A percentile compares a stretch with the other conserved stretches of the same genome.
Conservation (phyloP, 2,888 invertebrate genomes). For the Rhabditophanes sp. region DNA sequence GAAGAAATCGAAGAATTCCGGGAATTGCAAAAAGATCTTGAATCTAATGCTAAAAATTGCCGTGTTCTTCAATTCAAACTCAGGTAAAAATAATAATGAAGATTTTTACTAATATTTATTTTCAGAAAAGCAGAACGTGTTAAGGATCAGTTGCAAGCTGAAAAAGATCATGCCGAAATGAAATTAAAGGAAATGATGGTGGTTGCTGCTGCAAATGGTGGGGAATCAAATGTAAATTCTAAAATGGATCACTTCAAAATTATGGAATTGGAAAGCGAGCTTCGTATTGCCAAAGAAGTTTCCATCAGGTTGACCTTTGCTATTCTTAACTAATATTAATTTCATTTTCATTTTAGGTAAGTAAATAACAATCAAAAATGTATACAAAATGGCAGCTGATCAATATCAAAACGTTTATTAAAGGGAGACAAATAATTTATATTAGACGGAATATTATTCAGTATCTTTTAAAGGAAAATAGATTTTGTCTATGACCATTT, state of each 20-base stretch:
- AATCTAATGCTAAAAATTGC: constrained; percentile 91
- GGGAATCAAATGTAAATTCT: background rate
- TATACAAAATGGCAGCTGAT: too few relatives aligned
- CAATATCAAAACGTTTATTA: too few relatives aligned
- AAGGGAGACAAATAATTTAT: too few relatives aligned
- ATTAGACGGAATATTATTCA: too few relatives aligned
- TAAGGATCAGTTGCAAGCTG: constrained; percentile 60
- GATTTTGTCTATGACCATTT: too few relatives aligned
- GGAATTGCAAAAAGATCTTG: constrained; percentile 71
- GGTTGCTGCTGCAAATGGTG: constrained; percentile 7
- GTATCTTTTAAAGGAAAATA: too few relatives aligned
- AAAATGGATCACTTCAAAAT: constrained; percentile 45
- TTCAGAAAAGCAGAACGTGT: constrained; percentile 78
- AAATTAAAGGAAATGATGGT: constrained; percentile 19
- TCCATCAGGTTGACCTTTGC: constrained; percentile 48
- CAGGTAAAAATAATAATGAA: too few relatives aligned
- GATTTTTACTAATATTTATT: too few relatives aligned
- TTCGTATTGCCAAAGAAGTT: constrained; percentile 57
- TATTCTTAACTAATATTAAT: too few relatives aligned
- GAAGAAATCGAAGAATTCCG: constrained; percentile 92
- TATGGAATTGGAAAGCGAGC: constrained; percentile 68
- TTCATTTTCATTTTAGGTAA: too few relatives aligned
- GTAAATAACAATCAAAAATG: too few relatives aligned
- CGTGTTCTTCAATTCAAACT: constrained; percentile 91
- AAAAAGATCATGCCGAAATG: constrained; percentile 57